Evolutionary conservation across 2,797 vertebrate species (phyloP).

Genomic region (Lophius americanus): DNA sequence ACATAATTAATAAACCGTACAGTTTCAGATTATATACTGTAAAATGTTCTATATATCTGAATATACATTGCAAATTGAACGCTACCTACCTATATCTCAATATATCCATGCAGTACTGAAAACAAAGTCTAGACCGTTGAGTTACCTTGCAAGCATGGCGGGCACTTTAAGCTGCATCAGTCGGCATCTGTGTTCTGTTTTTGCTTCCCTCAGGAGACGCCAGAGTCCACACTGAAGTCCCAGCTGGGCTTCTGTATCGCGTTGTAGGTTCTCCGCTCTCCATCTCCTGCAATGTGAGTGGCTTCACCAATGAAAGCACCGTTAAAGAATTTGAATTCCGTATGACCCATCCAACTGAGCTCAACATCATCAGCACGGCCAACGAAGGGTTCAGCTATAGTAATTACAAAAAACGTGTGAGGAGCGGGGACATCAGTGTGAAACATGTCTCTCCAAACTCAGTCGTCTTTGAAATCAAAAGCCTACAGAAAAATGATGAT

Average conservation of each 20-base stretch:
- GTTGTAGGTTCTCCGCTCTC: constrained; percentile 63
- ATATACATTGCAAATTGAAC: not conserved
- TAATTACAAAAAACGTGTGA: not conserved
- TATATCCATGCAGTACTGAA: not conserved
- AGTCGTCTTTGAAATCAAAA: constrained; percentile 69
- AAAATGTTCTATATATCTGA: not conserved
- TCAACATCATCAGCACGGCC: constrained; percentile 66
- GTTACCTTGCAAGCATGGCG: not conserved
- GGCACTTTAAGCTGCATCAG: not conserved
- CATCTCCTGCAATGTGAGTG: constrained; percentile 78
- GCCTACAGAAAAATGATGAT: constrained; percentile 60
- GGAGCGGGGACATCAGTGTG: constrained; percentile 36
- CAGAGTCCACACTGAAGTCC: constrained; percentile 62
- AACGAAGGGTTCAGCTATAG: constrained; percentile 21
- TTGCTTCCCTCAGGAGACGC: constrained; percentile 65
- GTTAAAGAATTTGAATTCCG: constrained; percentile 67
- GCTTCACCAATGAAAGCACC: not conserved
- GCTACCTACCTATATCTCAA: not conserved
- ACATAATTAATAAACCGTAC: no score
- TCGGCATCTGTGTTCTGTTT: constrained; percentile 18
- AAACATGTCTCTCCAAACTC: constrained; percentile 58
- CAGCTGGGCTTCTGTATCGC: constrained; percentile 79
- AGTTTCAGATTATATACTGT: not conserved
- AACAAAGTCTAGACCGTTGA: not conserved
- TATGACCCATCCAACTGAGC: rapidly evolving